A percentile compares a stretch with the other conserved stretches of the same genome.
These are phyloP conservation scores for Enteromius radiatus DNA, from an alignment of 2,797 vertebrate species.

Conservation along the genomic window DNA sequence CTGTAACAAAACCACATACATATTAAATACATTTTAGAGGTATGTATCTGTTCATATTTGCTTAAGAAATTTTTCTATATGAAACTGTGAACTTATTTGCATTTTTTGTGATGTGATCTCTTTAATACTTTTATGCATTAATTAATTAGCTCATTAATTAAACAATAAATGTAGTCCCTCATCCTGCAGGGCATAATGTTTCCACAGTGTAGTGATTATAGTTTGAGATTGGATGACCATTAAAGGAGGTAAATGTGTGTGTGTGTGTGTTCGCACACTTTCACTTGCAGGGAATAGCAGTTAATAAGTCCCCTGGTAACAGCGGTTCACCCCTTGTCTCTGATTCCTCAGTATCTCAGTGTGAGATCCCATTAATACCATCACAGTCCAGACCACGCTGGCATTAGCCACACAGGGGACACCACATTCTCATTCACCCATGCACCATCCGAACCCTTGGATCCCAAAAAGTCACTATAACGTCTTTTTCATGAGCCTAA, in stretches of 20 bases:
- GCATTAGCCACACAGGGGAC: background rate
- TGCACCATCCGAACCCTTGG: conserved; percentile 4
- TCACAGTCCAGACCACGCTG: conserved; percentile 15
- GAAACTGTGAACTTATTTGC: background rate
- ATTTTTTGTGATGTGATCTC: conserved; percentile 21
- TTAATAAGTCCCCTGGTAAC: conserved; percentile 30
- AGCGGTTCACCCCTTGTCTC: background rate
- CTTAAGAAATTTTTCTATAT: background rate
- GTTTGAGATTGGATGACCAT: conserved; percentile 14
- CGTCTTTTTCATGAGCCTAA: background rate
- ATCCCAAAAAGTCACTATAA: conserved; percentile 8
- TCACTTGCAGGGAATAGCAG: background rate
- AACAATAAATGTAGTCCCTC: conserved; percentile 18
- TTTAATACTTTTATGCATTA: conserved; percentile 31
- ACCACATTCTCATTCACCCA: background rate
- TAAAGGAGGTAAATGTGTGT: background rate
- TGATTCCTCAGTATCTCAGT: conserved; percentile 19
- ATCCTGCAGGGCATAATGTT: conserved; percentile 12
- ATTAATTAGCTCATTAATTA: conserved; percentile 20
- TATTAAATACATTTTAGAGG: conserved; percentile 1
- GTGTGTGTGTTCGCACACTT: background rate
- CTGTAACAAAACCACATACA: background rate
- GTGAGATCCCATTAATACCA: conserved; percentile 47
- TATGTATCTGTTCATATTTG: background rate
- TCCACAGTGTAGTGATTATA: conserved; percentile 18